These are phyloP conservation scores for Aricia artaxerxes DNA, from an alignment of 2,888 invertebrate species.

Conservation along the genomic window DNA sequence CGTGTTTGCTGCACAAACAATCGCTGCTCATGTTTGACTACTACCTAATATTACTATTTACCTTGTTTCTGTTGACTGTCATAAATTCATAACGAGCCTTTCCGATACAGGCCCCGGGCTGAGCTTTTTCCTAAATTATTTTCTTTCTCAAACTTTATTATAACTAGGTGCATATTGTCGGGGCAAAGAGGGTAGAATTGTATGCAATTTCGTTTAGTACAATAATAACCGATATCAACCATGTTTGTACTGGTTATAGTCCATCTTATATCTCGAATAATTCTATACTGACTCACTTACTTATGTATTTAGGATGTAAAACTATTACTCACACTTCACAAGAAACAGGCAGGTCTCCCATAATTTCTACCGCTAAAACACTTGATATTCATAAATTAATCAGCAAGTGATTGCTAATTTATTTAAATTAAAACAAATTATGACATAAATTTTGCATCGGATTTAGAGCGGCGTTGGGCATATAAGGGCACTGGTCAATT, in stretches of 20 bases:
- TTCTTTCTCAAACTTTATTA: neutral
- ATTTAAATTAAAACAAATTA: slow-evolving; percentile 19
- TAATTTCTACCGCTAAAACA: neutral
- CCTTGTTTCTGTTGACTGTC: slow-evolving; percentile 43
- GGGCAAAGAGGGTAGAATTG: neutral
- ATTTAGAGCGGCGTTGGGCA: neutral
- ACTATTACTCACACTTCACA: neutral
- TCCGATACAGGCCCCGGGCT: slow-evolving; percentile 33
- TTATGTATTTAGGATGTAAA: neutral
- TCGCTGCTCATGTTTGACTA: slow-evolving; percentile 42
- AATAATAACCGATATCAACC: neutral
- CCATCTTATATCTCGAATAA: neutral
- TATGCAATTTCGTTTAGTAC: neutral
- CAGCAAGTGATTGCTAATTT: neutral
- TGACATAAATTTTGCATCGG: slow-evolving; percentile 9
- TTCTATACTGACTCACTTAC: neutral
- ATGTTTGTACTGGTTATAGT: neutral
- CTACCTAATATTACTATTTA: slow-evolving; percentile 44
- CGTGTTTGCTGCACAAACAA: slow-evolving; percentile 41
- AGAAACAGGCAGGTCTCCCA: neutral
- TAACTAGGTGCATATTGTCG: neutral
- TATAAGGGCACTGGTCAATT: slow-evolving; percentile 15
- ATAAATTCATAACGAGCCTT: slow-evolving; percentile 45
- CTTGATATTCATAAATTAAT: neutral
- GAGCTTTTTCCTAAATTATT: slow-evolving; percentile 10